Evolutionary conservation across 2,113 vertebrate genomes (phyloP), one percentile per base, ranked within the genome.

Genomic region (Rhynchopsitta pachyrhyncha): DNA sequence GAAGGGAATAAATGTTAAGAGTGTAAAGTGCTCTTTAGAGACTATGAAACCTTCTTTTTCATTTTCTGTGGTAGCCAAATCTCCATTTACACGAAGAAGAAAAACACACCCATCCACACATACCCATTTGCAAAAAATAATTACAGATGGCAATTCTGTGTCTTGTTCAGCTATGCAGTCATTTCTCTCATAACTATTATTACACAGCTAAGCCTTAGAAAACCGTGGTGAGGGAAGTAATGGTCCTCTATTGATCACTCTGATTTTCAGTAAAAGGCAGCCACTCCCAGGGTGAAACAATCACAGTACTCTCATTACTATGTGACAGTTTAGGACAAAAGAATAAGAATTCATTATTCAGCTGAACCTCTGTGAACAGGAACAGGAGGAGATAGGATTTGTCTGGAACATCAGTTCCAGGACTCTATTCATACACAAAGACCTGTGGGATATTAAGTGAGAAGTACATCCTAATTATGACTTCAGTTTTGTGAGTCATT

Each of bases 171-270:
- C 77, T 86, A 85, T 71, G 57, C 63, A 86, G 52, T 67, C 41
- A 59, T 89, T 86, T 92, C 41, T 41, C 46, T 91, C 67, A 20
- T 31, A 82, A 69, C 86, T 66, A 49, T 63, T 79, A 93, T 82
- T 82, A 92, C 22, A 46, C 37, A 96, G 91, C 92, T 91, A 93
- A 80, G 67, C n/a, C 44, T 85, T 49, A 91, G 81, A 93, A 93
- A 93, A 42, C 33, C 0, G 0, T 31, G n/a, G 52, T 79, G 59
- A 91, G 37, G 44, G 8, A 50, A 82, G 70, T 77, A 93, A 94
- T 70, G 88, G 70, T 49, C 53, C 42, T 74, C 49, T 82, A 25
- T 57, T 81, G 70, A 93, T 88, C 63, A 79, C 28, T 57, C 57
- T 35, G 44, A 75, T 86, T 86, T 96, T 84, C 74, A 84, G 37